Percentiles rank a stretch among this genome's conserved stretches.
phyloP scores from a whole-genome alignment of 2,113 vertebrate genomes.

The Thomomys bottae region DNA sequence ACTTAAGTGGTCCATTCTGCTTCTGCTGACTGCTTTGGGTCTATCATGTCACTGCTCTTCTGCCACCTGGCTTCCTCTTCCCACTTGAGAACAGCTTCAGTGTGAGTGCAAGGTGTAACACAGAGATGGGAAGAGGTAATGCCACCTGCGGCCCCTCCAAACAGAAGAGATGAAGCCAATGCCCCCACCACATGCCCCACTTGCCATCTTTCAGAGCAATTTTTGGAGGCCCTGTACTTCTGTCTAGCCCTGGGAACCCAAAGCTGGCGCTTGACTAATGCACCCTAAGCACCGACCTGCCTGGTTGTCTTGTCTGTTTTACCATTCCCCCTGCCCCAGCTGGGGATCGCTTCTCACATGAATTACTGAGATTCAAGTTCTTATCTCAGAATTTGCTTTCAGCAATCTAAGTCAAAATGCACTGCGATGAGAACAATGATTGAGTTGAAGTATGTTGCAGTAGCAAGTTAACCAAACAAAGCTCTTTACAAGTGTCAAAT shows the following conservation, averaged over 20 bases:
- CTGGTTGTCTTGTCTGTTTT: neutral
- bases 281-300: neutral
- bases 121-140: neutral
- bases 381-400: neutral
- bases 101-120: neutral
- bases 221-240: neutral
- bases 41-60: neutral
- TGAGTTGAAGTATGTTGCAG: neutral
- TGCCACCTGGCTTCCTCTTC: neutral
- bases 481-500: neutral
- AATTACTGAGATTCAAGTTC: neutral
- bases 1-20: neutral
- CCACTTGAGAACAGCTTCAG: neutral
- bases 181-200: neutral
- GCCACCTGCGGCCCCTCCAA: neutral
- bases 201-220: neutral
- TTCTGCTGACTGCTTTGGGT: neutral
- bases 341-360: neutral
- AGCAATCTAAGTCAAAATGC: neutral
- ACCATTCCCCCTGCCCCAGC: neutral
- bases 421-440: neutral
- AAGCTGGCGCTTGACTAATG: neutral
- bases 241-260: neutral
- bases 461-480: neutral
- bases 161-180: neutral